Conservation (phyloP, 2,797 vertebrate genomes). For the Dendrocincla fuliginosa region DNA sequence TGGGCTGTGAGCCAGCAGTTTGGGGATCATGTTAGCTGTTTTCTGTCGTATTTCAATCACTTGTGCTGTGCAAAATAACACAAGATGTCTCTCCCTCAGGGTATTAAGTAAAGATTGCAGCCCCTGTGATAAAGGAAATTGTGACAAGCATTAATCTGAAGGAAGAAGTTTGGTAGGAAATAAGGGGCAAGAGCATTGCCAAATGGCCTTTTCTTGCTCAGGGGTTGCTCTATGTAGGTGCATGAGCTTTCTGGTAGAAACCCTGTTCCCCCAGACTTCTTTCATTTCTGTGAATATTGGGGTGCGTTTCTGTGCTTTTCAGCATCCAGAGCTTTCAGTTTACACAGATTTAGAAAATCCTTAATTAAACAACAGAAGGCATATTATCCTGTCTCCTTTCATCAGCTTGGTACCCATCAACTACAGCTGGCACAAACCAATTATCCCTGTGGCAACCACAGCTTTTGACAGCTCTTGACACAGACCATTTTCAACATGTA, state of each 20-base stretch:
- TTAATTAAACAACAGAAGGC: conserved; percentile 67
- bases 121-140: neutral
- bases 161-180: neutral
- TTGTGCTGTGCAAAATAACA: neutral
- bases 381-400: conserved; percentile 58
- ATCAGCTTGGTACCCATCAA: conserved; percentile 58
- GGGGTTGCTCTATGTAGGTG: neutral
- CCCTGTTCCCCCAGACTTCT: neutral
- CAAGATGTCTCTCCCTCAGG: conserved; percentile 4
- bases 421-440: conserved; percentile 62
- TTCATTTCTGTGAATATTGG: neutral
- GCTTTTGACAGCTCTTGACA: conserved; percentile 54
- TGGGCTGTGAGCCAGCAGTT: conserved; percentile 13
- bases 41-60: conserved; percentile 22
- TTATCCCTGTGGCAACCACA: conserved; percentile 63
- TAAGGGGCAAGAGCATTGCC: neutral
- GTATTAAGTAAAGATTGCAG: conserved; percentile 46
- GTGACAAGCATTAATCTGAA: conserved; percentile 20
- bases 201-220: neutral
- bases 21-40: neutral
- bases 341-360: conserved; percentile 23
- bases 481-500: neutral
- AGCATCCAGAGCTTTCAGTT: conserved; percentile 2
- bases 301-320: neutral
- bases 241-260: neutral